A percentile compares a stretch with the other conserved stretches of the same genome.
These are phyloP conservation scores for Oligia fasciuncula DNA, from an alignment of 2,888 invertebrate genomes.

Conservation along the genomic window DNA sequence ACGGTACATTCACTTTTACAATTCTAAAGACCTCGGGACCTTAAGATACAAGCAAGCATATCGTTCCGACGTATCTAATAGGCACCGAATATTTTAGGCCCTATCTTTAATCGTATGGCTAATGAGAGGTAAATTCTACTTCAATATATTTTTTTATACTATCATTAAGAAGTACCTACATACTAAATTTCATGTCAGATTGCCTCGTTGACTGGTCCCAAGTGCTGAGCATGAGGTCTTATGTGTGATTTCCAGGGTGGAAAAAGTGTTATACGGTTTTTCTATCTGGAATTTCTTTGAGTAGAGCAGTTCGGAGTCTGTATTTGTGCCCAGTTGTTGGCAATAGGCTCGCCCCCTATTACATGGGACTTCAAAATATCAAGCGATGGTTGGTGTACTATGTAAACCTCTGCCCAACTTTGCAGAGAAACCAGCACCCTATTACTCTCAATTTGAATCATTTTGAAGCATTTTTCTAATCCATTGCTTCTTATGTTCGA, in stretches of 20 bases:
- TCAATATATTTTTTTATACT: not conserved
- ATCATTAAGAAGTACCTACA: not conserved
- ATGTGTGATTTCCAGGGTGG: not conserved
- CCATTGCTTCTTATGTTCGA: too few species aligned
- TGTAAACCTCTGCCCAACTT: not conserved
- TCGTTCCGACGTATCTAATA: slow-evolving; percentile 44
- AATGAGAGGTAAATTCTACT: slow-evolving; percentile 24
- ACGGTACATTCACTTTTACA: slow-evolving; percentile 61
- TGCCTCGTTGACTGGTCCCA: not conserved
- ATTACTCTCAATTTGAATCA: too few species aligned
- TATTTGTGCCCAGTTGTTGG: not conserved
- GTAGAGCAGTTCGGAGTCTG: not conserved
- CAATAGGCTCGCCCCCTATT: not conserved
- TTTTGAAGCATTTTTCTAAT: too few species aligned
- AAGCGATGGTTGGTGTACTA: too few species aligned
- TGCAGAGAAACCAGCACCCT: not conserved
- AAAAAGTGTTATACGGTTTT: not conserved
- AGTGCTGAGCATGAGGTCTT: not conserved
- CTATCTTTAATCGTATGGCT: slow-evolving; percentile 27
- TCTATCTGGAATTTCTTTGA: not conserved
- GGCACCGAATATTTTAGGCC: slow-evolving; percentile 35
- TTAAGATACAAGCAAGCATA: slow-evolving; percentile 33
- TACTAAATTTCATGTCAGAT: not conserved
- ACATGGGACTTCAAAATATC: not conserved
- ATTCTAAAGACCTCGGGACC: slow-evolving; percentile 52